Percentiles rank a stretch among this genome's conserved stretches.
phyloP scores from a whole-genome alignment of 1,140 invertebrate species.

The Macrobrachium rosenbergii region DNA sequence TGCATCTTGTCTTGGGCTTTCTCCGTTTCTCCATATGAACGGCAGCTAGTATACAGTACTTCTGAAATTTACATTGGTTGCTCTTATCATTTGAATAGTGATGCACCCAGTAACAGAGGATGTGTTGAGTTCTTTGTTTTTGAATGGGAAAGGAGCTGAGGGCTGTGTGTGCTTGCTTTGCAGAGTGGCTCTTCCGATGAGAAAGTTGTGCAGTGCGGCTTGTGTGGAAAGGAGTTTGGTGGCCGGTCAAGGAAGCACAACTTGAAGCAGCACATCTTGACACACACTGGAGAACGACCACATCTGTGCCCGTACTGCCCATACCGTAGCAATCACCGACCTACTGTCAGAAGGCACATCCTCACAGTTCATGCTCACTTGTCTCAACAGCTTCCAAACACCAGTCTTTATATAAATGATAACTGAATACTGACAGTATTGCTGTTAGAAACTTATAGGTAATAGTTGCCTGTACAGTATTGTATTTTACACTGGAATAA shows the following conservation, averaged over 20 bases:
- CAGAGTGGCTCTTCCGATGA: constrained; percentile 44
- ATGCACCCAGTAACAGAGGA: constrained; percentile 14
- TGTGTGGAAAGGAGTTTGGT: constrained; percentile 62
- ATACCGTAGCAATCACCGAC: constrained; percentile 67
- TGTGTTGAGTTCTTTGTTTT: background rate
- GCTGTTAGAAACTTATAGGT: too few relatives aligned
- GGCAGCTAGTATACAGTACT: background rate
- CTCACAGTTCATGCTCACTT: constrained; percentile 62
- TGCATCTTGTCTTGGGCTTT: background rate
- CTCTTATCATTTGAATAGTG: too few relatives aligned
- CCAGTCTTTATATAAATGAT: background rate
- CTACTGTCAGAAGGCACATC: constrained; percentile 61
- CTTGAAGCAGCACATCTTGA: constrained; percentile 63
- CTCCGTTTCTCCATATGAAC: background rate
- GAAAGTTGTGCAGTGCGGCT: constrained; percentile 58
- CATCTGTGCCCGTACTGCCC: constrained; percentile 71
- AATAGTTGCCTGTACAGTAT: too few relatives aligned
- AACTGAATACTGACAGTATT: too few relatives aligned
- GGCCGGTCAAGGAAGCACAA: constrained; percentile 63
- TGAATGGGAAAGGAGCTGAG: background rate
- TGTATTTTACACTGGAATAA: too few relatives aligned
- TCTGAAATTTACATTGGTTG: too few relatives aligned
- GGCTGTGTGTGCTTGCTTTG: constrained; percentile 46
- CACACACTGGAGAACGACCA: constrained; percentile 71
- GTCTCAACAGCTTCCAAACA: background rate